Evolutionary conservation across 1,140 invertebrate genomes (phyloP).

Genomic region (Drosophila leontia): DNA sequence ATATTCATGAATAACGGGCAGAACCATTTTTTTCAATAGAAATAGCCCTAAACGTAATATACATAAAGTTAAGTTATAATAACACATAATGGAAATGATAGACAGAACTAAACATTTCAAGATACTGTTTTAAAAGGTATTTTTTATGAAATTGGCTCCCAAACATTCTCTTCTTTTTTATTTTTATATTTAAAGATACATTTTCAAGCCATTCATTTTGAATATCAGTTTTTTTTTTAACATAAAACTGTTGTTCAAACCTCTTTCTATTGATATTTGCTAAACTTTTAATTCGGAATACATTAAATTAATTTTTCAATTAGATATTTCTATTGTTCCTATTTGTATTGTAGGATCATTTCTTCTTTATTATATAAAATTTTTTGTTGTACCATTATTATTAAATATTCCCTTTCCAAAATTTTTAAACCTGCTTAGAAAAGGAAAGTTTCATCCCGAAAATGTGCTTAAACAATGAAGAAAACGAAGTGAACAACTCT

Average conservation of each 20-base stretch:
- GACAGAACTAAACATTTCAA: no score
- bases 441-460: slow-evolving; percentile 8
- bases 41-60: no score
- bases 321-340: neutral
- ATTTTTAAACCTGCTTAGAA: slow-evolving; percentile 1
- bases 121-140: no score
- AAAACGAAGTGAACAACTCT: slow-evolving; percentile 27
- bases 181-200: neutral
- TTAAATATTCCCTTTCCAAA: neutral
- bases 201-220: neutral
- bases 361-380: neutral
- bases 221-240: neutral
- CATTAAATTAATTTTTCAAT: neutral
- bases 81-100: no score
- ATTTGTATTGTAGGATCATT: neutral
- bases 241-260: no score
- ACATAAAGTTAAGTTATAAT: no score
- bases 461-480: slow-evolving; percentile 16
- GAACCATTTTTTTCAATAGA: no score
- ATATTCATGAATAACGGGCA: no score
- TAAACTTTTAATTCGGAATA: no score
- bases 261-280: neutral
- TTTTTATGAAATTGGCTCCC: neutral
- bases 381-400: neutral
- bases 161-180: neutral